Conservation (phyloP, 2,113 vertebrate genomes). For the Helogale parvula region DNA sequence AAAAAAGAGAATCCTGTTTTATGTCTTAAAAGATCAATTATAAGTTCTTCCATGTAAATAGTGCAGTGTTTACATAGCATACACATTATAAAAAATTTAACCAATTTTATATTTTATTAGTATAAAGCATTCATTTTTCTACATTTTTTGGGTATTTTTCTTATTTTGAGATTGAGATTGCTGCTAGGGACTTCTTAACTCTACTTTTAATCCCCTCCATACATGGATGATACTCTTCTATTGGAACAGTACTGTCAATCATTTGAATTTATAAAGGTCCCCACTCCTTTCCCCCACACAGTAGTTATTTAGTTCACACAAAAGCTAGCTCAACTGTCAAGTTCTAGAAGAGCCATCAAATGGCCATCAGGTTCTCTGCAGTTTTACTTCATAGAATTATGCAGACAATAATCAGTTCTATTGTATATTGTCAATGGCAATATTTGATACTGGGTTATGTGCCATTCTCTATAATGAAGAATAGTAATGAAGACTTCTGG, state of each 20-base stretch:
- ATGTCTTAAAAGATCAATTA: not conserved
- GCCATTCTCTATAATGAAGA: conserved; percentile 66
- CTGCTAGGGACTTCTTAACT: not conserved
- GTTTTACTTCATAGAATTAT: conserved; percentile 58
- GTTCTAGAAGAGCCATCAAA: conserved; percentile 62
- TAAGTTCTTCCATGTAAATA: not conserved
- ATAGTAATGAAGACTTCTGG: conserved; percentile 36
- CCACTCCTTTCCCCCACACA: not conserved
- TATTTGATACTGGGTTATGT: conserved; percentile 64
- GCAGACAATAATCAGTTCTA: conserved; percentile 71
- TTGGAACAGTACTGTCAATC: conserved; percentile 29
- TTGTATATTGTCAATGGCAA: conserved; percentile 56
- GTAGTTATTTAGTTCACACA: conserved; percentile 20
- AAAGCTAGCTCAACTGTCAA: conserved; percentile 69
- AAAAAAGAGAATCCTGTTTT: not conserved
- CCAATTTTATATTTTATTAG: not conserved
- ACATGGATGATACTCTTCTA: not conserved
- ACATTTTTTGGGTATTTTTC: not conserved
- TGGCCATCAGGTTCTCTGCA: conserved; percentile 27
- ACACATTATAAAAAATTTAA: not conserved
- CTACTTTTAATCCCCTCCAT: not conserved
- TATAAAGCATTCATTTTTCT: not conserved
- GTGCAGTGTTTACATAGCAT: not conserved
- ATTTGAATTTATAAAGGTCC: conserved; percentile 36
- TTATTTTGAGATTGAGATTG: not conserved